Evolutionary conservation across 2,888 invertebrate genomes (phyloP).

Genomic region (Hypomecis atomaria): DNA sequence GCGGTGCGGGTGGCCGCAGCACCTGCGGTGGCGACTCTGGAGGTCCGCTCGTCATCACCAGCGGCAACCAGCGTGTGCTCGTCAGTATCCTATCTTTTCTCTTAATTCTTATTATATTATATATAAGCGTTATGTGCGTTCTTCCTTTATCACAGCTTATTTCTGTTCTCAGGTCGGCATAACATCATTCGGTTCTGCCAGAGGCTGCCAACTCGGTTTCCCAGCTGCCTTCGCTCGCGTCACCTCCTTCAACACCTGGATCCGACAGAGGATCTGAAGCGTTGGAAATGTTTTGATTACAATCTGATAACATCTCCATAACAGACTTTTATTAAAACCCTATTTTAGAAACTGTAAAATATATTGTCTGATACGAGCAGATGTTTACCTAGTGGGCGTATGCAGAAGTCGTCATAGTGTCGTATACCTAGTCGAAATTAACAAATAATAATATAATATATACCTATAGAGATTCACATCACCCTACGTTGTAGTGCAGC

Average conservation of each 20-base stretch:
- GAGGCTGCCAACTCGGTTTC: constrained; percentile 27
- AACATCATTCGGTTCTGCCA: constrained; percentile 9
- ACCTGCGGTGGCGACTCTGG: constrained; percentile 72
- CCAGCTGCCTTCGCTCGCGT: constrained; percentile 53
- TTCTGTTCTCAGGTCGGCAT: constrained; percentile 8
- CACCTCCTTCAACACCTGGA: constrained; percentile 49
- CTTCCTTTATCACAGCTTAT: background rate
- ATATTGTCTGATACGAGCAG: too few relatives aligned
- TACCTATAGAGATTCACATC: too few relatives aligned
- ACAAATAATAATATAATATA: too few relatives aligned
- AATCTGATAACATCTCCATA: background rate
- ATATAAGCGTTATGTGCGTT: too few relatives aligned
- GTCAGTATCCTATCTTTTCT: too few relatives aligned
- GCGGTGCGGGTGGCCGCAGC: constrained; percentile 56
- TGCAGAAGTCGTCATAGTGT: too few relatives aligned
- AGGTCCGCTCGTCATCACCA: constrained; percentile 57
- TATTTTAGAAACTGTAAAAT: background rate
- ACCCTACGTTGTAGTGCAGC: too few relatives aligned
- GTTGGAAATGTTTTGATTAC: background rate
- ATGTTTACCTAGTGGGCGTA: too few relatives aligned
- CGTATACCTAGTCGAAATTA: too few relatives aligned
- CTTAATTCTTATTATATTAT: too few relatives aligned
- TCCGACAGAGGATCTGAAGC: constrained; percentile 23
- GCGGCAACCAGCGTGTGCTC: constrained; percentile 3
- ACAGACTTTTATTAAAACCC: background rate